phyloP scores from a whole-genome alignment of 2,113 vertebrate genomes.

The Anolis carolinensis region DNA sequence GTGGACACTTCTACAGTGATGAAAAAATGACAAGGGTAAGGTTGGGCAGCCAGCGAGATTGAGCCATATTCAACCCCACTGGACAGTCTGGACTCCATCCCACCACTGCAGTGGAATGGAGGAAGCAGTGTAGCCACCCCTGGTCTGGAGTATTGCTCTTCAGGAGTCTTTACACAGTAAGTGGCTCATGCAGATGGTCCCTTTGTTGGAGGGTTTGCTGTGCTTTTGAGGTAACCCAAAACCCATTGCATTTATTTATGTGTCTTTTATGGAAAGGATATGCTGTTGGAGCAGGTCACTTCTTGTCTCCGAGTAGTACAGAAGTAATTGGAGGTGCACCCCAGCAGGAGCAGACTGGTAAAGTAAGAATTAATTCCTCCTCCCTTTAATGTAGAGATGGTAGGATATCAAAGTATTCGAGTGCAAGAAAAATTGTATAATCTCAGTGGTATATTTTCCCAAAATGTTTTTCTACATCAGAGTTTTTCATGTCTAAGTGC shows the following conservation, averaged over 20 bases:
- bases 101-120: too few species aligned
- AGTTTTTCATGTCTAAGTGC: not conserved
- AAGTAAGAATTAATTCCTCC: slow-evolving; percentile 78
- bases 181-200: too few species aligned
- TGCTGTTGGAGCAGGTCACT: slow-evolving; percentile 90
- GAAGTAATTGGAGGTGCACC: slow-evolving; percentile 94
- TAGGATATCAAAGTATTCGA: not conserved
- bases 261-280: slow-evolving; percentile 82
- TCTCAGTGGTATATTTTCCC: not conserved
- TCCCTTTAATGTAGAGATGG: not conserved
- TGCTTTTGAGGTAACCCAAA: not conserved
- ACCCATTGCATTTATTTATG: not conserved
- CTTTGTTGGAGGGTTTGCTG: not conserved
- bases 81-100: too few species aligned
- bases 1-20: too few species aligned
- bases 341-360: slow-evolving; percentile 91
- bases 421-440: not conserved
- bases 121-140: too few species aligned
- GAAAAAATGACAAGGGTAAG: too few species aligned
- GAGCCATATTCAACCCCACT: too few species aligned
- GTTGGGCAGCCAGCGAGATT: too few species aligned
- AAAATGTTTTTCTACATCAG: not conserved
- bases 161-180: too few species aligned
- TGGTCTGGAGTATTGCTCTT: too few species aligned
- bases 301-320: slow-evolving; percentile 71